Evolutionary conservation across 2,113 vertebrate genomes (phyloP).

Genomic region (Pedionomus torquatus): DNA sequence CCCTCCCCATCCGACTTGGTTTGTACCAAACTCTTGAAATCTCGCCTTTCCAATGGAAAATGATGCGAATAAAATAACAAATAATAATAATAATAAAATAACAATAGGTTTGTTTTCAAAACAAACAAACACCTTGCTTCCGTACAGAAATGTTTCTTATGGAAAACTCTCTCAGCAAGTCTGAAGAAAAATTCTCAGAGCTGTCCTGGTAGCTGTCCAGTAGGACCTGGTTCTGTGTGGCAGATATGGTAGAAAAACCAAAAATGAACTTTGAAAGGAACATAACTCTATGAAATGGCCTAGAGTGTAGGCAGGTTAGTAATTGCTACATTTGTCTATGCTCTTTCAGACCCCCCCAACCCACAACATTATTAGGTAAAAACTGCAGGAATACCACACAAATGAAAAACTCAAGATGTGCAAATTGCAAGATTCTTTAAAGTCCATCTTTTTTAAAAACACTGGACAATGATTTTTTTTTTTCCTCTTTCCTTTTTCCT

Average conservation of each 20-base stretch:
- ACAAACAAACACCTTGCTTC: slow-evolving; percentile 71
- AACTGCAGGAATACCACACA: slow-evolving; percentile 87
- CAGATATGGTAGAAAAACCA: slow-evolving; percentile 73
- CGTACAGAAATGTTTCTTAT: slow-evolving; percentile 71
- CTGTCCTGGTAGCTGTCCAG: no score
- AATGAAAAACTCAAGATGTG: slow-evolving; percentile 93
- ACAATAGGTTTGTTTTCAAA: slow-evolving; percentile 65
- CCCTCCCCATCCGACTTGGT: slow-evolving; percentile 17
- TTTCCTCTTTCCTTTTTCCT: slow-evolving; percentile 71
- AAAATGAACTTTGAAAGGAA: slow-evolving; percentile 78
- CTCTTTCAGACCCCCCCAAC: slow-evolving; percentile 76
- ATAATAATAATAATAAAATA: slow-evolving; percentile 71
- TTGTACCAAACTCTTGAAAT: slow-evolving; percentile 78
- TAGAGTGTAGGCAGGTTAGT: slow-evolving; percentile 84
- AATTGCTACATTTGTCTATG: slow-evolving; percentile 92
- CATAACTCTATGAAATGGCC: slow-evolving; percentile 78
- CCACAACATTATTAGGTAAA: slow-evolving; percentile 82
- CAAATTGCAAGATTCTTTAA: slow-evolving; percentile 98
- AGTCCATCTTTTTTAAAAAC: slow-evolving; percentile 91
- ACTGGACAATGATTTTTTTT: slow-evolving; percentile 87
- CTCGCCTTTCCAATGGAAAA: slow-evolving; percentile 69
- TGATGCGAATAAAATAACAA: slow-evolving; percentile 68
- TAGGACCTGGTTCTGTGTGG: slow-evolving; percentile 78
- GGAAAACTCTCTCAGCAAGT: slow-evolving; percentile 77
- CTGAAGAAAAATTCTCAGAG: slow-evolving; percentile 78